Evolutionary conservation across 2,113 vertebrate species (phyloP), one percentile per base, ranked within the genome.

Genomic region (Apus apus): DNA sequence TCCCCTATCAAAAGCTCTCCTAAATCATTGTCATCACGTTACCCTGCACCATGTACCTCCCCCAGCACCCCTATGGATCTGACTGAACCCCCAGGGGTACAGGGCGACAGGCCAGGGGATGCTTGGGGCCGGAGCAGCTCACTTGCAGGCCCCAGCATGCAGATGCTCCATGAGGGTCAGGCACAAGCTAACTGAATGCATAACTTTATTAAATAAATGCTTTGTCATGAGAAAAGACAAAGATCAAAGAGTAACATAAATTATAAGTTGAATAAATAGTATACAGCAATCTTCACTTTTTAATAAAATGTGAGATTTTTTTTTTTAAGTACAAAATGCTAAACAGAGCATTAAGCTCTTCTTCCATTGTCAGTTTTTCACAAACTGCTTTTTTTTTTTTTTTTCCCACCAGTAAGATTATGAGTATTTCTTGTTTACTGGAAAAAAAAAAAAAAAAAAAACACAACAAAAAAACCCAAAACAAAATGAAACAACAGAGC

Each of bases 191-290:
- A 97, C 98, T 98, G 99, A 99, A 99, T 99, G 99, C 99, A 99
- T 99, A 99, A 99, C 99, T 99, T 99, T 99, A 99, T 99, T 99
- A 99, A 99, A 99, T 99, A 99, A 99, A 99, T 99, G 99, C 99
- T 99, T 99, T 99, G 99, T 99, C 99, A 99, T 97, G 98, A 99
- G 99, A 99, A 99, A 98, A 98, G 98, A 99, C 99, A 99, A 99
- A 99, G 99, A 98, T 99, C 98, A 98, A 99, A 99, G 99, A 99
- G 99, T 99, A 99, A 99, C 99, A 99, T 99, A 99, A 99, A 99
- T 99, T 99, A 99, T 99, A 99, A 98, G 98, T 99, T 98, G 99
- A 99, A 99, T 99, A 99, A 99, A 99, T 99, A 99, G 99, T 98
- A 99, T 99, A 99, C 99, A 99, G 99, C 98, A 99, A 99, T 99